A percentile compares a stretch with the other conserved stretches of the same genome.
These are phyloP conservation scores for Cremastobaeus sp. DNA, from an alignment of 2,888 invertebrate species.

Conservation along the genomic window DNA sequence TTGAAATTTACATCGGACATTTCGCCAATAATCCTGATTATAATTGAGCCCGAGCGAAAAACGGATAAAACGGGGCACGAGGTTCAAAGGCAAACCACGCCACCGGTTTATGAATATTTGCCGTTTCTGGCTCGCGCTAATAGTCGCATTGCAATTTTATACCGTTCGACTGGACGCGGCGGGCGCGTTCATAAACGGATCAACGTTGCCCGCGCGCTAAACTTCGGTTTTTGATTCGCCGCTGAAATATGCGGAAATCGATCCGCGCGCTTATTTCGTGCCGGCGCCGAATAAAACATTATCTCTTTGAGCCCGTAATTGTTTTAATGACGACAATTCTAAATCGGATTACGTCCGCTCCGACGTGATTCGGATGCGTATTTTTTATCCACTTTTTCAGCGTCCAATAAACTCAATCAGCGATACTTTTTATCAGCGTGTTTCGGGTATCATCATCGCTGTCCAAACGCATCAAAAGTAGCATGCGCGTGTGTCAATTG, in stretches of 20 bases:
- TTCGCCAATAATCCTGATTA: constrained; percentile 43
- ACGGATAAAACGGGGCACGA: constrained; percentile 15
- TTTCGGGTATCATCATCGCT: no score
- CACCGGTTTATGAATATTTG: constrained; percentile 32
- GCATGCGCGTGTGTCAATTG: constrained; percentile 25
- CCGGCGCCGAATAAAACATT: no score
- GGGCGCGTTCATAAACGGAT: constrained; percentile 21
- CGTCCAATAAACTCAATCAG: no score
- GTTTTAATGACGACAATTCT: not conserved
- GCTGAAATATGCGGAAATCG: constrained; percentile 12
- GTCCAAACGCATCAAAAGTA: no score
- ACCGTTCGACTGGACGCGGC: constrained; percentile 1
- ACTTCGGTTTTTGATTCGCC: constrained; percentile 7
- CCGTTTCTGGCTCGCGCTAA: constrained; percentile 19
- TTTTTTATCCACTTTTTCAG: no score
- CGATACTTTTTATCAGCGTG: no score
- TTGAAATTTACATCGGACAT: constrained; percentile 39
- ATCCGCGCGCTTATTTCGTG: no score
- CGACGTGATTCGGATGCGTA: not conserved
- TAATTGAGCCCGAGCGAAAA: constrained; percentile 32
- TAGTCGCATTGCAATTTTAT: constrained; percentile 29
- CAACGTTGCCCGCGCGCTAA: constrained; percentile 10
- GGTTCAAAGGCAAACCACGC: constrained; percentile 21
- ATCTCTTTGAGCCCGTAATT: no score
- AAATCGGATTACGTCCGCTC: not conserved